These are phyloP conservation scores for Zaprionus ornatus DNA, from an alignment of 1,140 invertebrate species.

Conservation along the genomic window DNA sequence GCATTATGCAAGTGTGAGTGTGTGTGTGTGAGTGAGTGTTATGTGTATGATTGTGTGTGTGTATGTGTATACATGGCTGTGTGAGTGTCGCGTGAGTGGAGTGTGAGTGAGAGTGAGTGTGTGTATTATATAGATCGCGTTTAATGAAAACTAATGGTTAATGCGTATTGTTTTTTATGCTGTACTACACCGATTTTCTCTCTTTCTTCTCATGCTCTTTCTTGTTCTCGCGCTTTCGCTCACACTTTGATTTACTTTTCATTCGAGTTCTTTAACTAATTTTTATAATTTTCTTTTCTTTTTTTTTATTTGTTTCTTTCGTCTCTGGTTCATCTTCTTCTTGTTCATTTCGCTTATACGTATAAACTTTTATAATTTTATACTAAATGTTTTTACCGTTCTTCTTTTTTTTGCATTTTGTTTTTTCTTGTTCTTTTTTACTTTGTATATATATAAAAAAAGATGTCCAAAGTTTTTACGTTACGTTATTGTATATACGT, in stretches of 20 bases:
- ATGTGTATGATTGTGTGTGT: slow-evolving; percentile 23
- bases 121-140: slow-evolving; percentile 70
- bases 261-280: slow-evolving; percentile 81
- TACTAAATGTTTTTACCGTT: slow-evolving; percentile 80
- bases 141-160: slow-evolving; percentile 79
- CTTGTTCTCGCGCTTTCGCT: too few relatives aligned
- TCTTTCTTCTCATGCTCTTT: slow-evolving; percentile 43
- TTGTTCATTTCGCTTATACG: slow-evolving; percentile 68
- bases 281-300: slow-evolving; percentile 63
- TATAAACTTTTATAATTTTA: slow-evolving; percentile 83
- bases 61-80: slow-evolving; percentile 44
- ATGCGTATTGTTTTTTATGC: slow-evolving; percentile 61
- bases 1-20: slow-evolving; percentile 65
- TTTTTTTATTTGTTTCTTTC: slow-evolving; percentile 7
- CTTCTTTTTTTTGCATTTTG: slow-evolving; percentile 57
- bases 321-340: slow-evolving; percentile 32
- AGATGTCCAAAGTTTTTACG: slow-evolving; percentile 81
- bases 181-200: slow-evolving; percentile 61
- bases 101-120: slow-evolving; percentile 41
- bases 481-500: slow-evolving; percentile 81
- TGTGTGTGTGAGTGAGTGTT: slow-evolving; percentile 32
- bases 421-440: slow-evolving; percentile 49
- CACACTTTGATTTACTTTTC: slow-evolving; percentile 67
- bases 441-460: slow-evolving; percentile 82
- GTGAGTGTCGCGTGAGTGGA: slow-evolving; percentile 32